These are phyloP conservation scores for Byasa hedistus DNA, from an alignment of 2,888 invertebrate species.

Conservation along the genomic window DNA sequence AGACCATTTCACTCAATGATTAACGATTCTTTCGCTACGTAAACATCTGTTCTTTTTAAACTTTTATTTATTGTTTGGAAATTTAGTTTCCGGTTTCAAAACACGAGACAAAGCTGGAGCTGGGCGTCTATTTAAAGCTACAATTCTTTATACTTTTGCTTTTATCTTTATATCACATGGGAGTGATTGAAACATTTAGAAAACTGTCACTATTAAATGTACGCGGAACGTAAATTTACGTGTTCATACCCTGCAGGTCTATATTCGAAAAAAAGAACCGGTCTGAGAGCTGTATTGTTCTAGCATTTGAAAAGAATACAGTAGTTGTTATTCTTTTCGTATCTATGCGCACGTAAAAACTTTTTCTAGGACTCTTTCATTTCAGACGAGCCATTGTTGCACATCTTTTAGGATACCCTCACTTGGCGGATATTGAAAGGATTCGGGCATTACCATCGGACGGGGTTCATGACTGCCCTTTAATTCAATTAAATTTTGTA, in stretches of 20 bases:
- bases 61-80: neutral
- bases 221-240: too few species aligned
- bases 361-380: constrained; percentile 20
- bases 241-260: too few species aligned
- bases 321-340: constrained; percentile 21
- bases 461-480: neutral
- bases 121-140: too few species aligned
- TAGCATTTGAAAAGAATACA: constrained; percentile 23
- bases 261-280: neutral
- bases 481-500: too few species aligned
- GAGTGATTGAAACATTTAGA: too few species aligned
- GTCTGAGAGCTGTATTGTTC: constrained; percentile 19
- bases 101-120: neutral
- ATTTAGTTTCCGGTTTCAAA: neutral
- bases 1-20: too few species aligned
- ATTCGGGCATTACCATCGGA: constrained; percentile 5
- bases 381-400: constrained; percentile 25
- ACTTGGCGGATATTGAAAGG: constrained; percentile 15
- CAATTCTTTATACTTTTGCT: too few species aligned
- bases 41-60: neutral
- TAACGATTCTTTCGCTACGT: too few species aligned
- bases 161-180: too few species aligned
- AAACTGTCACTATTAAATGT: too few species aligned
- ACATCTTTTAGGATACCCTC: constrained; percentile 16
- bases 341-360: constrained; percentile 25